These are phyloP conservation scores for Isurus oxyrinchus DNA, from an alignment of 2,113 vertebrate species.

Conservation along the genomic window DNA sequence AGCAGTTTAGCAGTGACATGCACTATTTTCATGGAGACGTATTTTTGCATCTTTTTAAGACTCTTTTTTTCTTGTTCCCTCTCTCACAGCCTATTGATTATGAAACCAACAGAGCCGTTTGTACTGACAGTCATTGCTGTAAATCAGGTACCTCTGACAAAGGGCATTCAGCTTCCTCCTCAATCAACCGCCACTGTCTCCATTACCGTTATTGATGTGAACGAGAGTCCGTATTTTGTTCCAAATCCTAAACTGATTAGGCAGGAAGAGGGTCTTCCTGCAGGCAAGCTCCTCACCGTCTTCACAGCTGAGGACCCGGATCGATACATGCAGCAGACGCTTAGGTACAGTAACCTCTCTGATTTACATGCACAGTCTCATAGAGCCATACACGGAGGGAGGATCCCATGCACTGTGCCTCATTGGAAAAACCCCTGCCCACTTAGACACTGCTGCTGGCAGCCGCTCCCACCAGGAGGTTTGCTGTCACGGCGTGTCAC, in stretches of 20 bases:
- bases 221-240: slow-evolving; percentile 87
- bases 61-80: not conserved
- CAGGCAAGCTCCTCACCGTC: slow-evolving; percentile 66
- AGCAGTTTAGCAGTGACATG: not conserved
- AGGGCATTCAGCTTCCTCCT: slow-evolving; percentile 83
- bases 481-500: not conserved
- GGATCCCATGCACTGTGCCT: no score
- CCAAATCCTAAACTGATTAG: slow-evolving; percentile 82
- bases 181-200: slow-evolving; percentile 94
- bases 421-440: no score
- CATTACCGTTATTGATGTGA: slow-evolving; percentile 84
- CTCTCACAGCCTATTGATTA: slow-evolving; percentile 81
- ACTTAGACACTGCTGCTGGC: not conserved
- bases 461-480: no score
- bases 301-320: slow-evolving; percentile 93
- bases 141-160: slow-evolving; percentile 84
- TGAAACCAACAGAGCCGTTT: slow-evolving; percentile 77
- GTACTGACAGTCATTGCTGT: slow-evolving; percentile 82
- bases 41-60: not conserved
- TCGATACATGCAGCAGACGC: slow-evolving; percentile 83
- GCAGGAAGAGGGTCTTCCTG: slow-evolving; percentile 77
- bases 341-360: slow-evolving; percentile 60
- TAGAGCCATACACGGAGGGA: no score
- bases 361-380: not conserved
- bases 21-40: not conserved